Evolutionary conservation across 2,113 vertebrate genomes (phyloP).

Genomic region (Vanacampus margaritifer): DNA sequence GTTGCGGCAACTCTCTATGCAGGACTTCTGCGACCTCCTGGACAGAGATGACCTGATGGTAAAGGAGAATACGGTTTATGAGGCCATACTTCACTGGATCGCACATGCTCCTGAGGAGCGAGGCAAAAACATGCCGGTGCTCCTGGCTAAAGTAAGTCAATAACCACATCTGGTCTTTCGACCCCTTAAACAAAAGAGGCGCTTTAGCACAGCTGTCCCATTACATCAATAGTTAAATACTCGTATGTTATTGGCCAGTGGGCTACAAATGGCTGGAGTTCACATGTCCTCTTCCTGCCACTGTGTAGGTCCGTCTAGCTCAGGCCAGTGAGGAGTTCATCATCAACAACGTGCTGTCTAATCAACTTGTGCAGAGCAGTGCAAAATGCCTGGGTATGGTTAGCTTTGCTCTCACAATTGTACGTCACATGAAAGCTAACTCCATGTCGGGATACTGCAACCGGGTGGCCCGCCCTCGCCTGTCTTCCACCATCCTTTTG

Average conservation of each 20-base stretch:
- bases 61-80: conserved; percentile 21
- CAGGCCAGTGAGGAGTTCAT: background rate
- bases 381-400: background rate
- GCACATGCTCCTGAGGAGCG: conserved; percentile 9
- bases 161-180: too few species aligned
- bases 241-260: too few species aligned
- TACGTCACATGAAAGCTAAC: background rate
- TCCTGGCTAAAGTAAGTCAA: conserved; percentile 37
- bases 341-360: background rate
- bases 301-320: conserved; percentile 28
- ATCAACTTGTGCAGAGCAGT: conserved; percentile 12
- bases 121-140: conserved; percentile 9
- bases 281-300: background rate
- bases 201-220: too few species aligned
- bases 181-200: background rate
- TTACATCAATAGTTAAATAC: too few species aligned
- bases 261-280: too few species aligned
- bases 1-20: conserved; percentile 70
- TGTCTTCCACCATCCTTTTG: conserved; percentile 24
- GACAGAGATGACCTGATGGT: conserved; percentile 43
- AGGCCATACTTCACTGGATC: conserved; percentile 36
- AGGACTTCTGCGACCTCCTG: conserved; percentile 72
- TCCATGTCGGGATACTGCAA: background rate
- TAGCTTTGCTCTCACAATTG: rapidly evolving
- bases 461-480: conserved; percentile 18